phyloP scores from a whole-genome alignment of 1,140 invertebrate genomes.

The Hylaeus volcanicus region DNA sequence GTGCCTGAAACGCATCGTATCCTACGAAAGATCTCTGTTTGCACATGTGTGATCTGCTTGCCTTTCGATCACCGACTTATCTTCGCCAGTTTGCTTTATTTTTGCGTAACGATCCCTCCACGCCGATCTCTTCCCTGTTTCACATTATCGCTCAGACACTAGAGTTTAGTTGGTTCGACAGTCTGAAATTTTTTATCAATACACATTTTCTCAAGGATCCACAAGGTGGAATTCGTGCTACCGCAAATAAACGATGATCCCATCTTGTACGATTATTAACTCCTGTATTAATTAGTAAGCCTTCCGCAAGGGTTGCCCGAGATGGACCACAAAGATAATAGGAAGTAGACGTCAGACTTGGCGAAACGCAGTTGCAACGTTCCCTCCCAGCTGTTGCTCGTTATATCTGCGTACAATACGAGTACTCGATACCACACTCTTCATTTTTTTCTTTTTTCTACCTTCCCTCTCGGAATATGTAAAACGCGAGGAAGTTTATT shows the following conservation, averaged over 20 bases:
- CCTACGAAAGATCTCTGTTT: conserved; percentile 8
- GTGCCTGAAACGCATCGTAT: not conserved
- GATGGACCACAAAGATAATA: conserved; percentile 1
- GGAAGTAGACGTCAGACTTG: not conserved
- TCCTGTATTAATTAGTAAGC: not conserved
- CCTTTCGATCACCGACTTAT: not conserved
- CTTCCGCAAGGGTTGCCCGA: not conserved
- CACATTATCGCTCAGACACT: not conserved
- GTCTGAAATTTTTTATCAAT: no score
- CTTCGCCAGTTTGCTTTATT: not conserved
- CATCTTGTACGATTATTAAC: no score
- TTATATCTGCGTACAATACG: conserved; percentile 8
- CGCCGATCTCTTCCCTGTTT: not conserved
- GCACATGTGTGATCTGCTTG: conserved; percentile 9
- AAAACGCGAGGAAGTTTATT: conserved; percentile 36
- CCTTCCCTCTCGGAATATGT: conserved; percentile 12
- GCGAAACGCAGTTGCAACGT: not conserved
- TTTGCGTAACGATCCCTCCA: not conserved
- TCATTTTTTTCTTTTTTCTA: not conserved
- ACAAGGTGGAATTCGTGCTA: no score
- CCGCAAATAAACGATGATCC: no score
- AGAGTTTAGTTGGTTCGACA: not conserved
- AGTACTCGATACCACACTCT: not conserved
- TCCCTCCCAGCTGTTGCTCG: not conserved
- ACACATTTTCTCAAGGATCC: no score